phyloP scores from a whole-genome alignment of 2,888 invertebrate genomes.

The Thumatha senex region DNA sequence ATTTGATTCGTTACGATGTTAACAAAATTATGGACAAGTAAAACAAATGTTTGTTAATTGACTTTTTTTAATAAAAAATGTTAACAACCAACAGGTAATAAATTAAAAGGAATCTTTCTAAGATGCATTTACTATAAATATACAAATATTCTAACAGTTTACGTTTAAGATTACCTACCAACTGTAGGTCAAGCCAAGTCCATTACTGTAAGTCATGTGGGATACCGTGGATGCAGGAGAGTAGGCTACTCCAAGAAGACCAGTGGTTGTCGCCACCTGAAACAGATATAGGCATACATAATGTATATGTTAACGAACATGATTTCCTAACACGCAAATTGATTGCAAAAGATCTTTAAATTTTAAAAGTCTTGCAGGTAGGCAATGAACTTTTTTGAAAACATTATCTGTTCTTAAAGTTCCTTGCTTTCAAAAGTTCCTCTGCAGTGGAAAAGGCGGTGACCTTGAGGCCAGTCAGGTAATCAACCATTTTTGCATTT shows the following conservation, averaged over 20 bases:
- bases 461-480: too few species aligned
- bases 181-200: conserved; percentile 80
- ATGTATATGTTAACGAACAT: neutral
- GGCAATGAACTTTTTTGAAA: too few species aligned
- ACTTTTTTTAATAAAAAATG: conserved; percentile 32
- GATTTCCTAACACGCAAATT: too few species aligned
- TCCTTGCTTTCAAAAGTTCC: too few species aligned
- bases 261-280: conserved; percentile 73
- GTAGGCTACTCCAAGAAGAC: conserved; percentile 84
- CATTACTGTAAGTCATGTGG: conserved; percentile 84
- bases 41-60: neutral
- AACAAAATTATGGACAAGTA: neutral
- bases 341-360: too few species aligned
- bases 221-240: conserved; percentile 85
- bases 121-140: conserved; percentile 33
- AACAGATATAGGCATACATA: neutral
- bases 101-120: conserved; percentile 73
- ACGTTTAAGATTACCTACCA: conserved; percentile 66
- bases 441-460: too few species aligned
- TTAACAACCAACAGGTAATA: conserved; percentile 72
- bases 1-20: too few species aligned
- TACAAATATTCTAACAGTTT: conserved; percentile 20
- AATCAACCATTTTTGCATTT: too few species aligned
- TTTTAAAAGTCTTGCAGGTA: too few species aligned
- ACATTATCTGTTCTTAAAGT: too few species aligned